Conservation (phyloP, 2,797 vertebrate genomes). For the Sus cebifrons region DNA sequence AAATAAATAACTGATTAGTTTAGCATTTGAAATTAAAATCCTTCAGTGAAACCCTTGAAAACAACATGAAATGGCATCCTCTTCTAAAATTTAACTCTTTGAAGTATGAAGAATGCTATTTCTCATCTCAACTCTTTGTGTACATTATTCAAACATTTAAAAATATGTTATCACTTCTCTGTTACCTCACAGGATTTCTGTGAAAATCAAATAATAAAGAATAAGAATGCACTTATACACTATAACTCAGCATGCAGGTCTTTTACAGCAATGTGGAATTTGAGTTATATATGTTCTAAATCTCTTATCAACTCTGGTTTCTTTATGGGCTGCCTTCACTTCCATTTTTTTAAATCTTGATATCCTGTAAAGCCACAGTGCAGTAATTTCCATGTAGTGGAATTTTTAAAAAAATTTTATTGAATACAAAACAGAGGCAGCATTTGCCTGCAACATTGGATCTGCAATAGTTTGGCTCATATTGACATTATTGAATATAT, state of each 20-base stretch:
- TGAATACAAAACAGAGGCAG: neutral
- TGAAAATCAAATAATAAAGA: neutral
- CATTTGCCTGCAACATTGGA: neutral
- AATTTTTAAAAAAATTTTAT: neutral
- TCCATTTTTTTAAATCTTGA: neutral
- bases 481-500: neutral
- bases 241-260: neutral
- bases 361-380: accelerated
- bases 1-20: neutral
- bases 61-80: neutral
- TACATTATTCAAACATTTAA: neutral
- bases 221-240: neutral
- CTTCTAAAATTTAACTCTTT: neutral
- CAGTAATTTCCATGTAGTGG: neutral
- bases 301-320: neutral
- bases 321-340: neutral
- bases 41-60: neutral
- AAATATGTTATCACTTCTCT: neutral
- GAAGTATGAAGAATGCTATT: neutral
- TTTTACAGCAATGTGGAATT: neutral
- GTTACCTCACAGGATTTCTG: neutral
- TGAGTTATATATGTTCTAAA: neutral
- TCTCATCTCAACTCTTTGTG: neutral
- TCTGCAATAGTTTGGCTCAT: neutral
- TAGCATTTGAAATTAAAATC: neutral